phyloP scores from a whole-genome alignment of 2,888 invertebrate species.

The Erebia epiphron region DNA sequence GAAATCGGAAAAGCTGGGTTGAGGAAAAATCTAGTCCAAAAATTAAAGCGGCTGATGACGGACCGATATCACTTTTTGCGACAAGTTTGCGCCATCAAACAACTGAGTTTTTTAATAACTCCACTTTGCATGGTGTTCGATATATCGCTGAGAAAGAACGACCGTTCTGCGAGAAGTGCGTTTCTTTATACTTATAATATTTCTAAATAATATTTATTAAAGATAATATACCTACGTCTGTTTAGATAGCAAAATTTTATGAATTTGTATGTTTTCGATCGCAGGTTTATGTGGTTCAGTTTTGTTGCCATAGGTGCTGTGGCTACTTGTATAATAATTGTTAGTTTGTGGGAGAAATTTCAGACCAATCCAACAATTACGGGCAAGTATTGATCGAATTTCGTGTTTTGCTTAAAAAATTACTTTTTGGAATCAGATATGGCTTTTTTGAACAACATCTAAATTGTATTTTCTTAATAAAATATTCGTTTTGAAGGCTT shows the following conservation, averaged over 20 bases:
- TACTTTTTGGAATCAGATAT: not conserved
- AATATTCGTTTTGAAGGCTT: constrained; percentile 72
- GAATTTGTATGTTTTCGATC: not conserved
- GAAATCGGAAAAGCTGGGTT: constrained; percentile 37
- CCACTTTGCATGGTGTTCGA: constrained; percentile 89
- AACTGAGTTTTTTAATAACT: constrained; percentile 89
- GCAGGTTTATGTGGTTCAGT: constrained; percentile 91
- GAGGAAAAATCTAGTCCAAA: constrained; percentile 27
- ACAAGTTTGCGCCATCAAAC: constrained; percentile 88
- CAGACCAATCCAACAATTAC: constrained; percentile 93
- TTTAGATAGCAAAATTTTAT: not conserved
- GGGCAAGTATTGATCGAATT: constrained; percentile 60
- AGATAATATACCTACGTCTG: not conserved
- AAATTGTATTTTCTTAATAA: too few relatives aligned
- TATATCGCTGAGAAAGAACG: constrained; percentile 90
- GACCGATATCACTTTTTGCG: constrained; percentile 72
- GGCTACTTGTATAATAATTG: constrained; percentile 88
- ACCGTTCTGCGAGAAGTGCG: constrained; percentile 90
- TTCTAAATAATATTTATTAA: too few relatives aligned
- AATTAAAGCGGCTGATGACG: constrained; percentile 48
- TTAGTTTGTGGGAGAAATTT: constrained; percentile 91
- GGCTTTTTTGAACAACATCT: too few relatives aligned
- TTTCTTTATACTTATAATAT: constrained; percentile 30
- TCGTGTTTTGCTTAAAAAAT: not conserved
- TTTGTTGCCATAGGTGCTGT: constrained; percentile 87